Conservation (phyloP, 2,797 vertebrate species). For the Stomatorhinus walkeri region DNA sequence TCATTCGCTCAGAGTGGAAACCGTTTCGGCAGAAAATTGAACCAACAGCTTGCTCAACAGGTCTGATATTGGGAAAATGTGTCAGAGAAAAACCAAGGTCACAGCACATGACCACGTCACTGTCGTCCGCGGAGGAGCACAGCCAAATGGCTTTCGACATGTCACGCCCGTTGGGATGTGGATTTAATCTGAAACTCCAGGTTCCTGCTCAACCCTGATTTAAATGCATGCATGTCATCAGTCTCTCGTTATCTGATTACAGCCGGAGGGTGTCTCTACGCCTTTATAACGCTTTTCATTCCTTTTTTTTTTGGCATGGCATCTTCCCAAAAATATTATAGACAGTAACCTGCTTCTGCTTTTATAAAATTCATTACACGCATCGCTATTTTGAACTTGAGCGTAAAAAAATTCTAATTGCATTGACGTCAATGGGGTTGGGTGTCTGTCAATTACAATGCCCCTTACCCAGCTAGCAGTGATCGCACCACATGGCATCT, state of each 20-base stretch:
- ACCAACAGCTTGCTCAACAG: neutral
- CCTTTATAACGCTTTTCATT: neutral
- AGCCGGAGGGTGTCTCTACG: neutral
- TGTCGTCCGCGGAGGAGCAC: neutral
- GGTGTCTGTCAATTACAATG: neutral
- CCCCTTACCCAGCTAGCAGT: neutral
- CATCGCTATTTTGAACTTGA: neutral
- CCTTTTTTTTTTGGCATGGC: neutral
- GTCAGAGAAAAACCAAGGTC: neutral
- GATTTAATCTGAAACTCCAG: slow-evolving; percentile 7
- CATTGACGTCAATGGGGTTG: neutral
- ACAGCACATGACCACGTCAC: neutral
- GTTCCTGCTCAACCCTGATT: neutral
- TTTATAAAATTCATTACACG: slow-evolving; percentile 1
- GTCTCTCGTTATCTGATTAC: slow-evolving; percentile 8
- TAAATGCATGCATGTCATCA: slow-evolving; percentile 6
- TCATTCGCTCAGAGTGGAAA: neutral
- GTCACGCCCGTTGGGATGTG: neutral
- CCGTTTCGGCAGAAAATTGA: neutral
- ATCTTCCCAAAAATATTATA: neutral
- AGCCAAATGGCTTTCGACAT: neutral
- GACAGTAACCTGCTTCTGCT: neutral
- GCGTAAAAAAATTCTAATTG: neutral
- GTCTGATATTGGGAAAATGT: neutral
- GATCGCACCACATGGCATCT: neutral